Conservation (phyloP, 2,888 invertebrate species). For the Leptopterna dolabrata region DNA sequence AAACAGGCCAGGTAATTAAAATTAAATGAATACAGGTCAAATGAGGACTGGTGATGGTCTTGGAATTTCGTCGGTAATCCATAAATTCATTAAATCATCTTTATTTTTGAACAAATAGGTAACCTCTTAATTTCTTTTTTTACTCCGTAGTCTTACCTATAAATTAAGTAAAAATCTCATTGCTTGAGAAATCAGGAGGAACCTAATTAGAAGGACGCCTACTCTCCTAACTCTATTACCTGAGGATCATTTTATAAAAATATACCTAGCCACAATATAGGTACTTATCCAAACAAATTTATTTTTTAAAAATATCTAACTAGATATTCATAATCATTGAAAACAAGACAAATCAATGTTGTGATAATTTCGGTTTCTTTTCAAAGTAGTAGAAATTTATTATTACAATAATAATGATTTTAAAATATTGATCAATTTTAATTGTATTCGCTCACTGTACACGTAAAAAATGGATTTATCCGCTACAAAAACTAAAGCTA, state of each 20-base stretch:
- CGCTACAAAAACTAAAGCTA: neutral
- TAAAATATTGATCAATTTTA: neutral
- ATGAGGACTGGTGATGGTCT: no score
- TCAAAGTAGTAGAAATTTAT: neutral
- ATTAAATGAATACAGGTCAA: no score
- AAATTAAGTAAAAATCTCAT: no score
- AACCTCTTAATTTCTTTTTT: no score
- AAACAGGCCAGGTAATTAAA: no score
- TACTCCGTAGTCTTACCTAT: no score
- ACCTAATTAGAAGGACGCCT: no score
- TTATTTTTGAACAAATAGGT: no score
- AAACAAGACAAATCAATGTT: constrained; percentile 60
- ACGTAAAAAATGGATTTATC: neutral
- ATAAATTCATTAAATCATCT: no score
- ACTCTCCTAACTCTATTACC: neutral
- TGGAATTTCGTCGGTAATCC: no score
- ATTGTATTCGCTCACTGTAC: neutral
- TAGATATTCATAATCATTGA: constrained; percentile 58
- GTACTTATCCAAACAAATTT: neutral
- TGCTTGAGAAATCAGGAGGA: no score
- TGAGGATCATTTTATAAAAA: neutral
- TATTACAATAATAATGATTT: neutral
- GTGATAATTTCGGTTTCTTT: constrained; percentile 51
- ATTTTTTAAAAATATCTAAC: neutral
- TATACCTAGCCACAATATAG: neutral